Evolutionary conservation across 1,140 invertebrate genomes (phyloP).

Genomic region (Pogonus chalceus): DNA sequence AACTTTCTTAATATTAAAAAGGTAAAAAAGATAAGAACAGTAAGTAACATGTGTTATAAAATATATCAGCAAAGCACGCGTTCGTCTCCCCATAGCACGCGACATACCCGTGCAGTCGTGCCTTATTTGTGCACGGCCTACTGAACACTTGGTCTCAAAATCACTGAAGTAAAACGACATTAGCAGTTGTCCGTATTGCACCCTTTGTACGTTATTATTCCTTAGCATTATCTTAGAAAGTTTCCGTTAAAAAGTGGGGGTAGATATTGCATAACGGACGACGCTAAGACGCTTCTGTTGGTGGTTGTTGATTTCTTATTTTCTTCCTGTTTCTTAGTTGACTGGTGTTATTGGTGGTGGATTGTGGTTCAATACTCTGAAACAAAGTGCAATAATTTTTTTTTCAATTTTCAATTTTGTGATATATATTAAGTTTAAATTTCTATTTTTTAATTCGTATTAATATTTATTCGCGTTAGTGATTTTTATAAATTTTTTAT

Average conservation of each 20-base stretch:
- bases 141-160: too few relatives aligned
- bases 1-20: too few relatives aligned
- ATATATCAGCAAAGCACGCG: too few relatives aligned
- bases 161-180: neutral
- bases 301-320: neutral
- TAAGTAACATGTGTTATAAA: too few relatives aligned
- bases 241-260: conserved; percentile 4
- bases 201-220: neutral
- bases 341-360: neutral
- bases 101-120: neutral
- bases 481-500: too few relatives aligned
- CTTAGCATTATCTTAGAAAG: neutral
- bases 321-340: neutral
- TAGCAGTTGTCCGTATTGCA: neutral
- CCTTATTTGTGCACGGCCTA: too few relatives aligned
- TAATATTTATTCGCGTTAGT: too few relatives aligned
- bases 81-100: neutral
- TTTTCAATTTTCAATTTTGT: too few relatives aligned
- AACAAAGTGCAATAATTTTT: conserved; percentile 1
- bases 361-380: too few relatives aligned
- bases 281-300: neutral
- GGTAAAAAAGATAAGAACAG: too few relatives aligned
- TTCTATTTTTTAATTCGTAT: too few relatives aligned
- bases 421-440: too few relatives aligned
- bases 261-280: neutral